phyloP scores from a whole-genome alignment of 2,113 vertebrate species.

The Erpornis zantholeuca region DNA sequence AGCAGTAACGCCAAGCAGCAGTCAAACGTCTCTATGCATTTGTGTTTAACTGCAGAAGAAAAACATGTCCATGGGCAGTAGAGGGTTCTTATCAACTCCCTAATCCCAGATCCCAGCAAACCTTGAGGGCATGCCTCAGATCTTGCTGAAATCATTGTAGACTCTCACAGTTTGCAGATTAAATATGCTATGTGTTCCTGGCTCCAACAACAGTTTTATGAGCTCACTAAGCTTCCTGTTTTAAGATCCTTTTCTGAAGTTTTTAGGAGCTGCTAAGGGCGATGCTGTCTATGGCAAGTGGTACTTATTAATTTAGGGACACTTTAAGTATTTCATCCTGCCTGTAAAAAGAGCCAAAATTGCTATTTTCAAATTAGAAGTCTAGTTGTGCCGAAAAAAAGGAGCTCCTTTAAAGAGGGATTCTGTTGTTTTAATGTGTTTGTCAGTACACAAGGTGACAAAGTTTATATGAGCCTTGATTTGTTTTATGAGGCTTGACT shows the following conservation, averaged over 20 bases:
- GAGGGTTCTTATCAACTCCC: conserved; percentile 89
- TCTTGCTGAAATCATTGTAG: conserved; percentile 90
- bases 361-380: conserved; percentile 56
- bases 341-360: conserved; percentile 63
- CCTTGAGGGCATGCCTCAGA: conserved; percentile 99
- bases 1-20: conserved; percentile 86
- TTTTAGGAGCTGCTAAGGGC: conserved; percentile 91
- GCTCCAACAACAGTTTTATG: conserved; percentile 83
- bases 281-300: conserved; percentile 73
- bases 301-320: conserved; percentile 76
- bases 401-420: conserved; percentile 1
- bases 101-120: conserved; percentile 99
- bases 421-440: conserved; percentile 39
- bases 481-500: conserved; percentile 62
- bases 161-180: conserved; percentile 93
- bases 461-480: conserved; percentile 49
- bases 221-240: conserved; percentile 90
- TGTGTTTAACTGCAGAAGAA: conserved; percentile 94
- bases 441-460: conserved; percentile 26
- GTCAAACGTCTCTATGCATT: conserved; percentile 92
- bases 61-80: conserved; percentile 87
- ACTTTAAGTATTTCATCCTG: conserved; percentile 67
- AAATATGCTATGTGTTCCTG: conserved; percentile 98
- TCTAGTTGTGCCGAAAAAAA: background rate
- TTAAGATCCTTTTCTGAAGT: conserved; percentile 86